Evolutionary conservation across 2,797 vertebrate genomes (phyloP), one percentile per base, ranked within the genome.

Genomic region (Babyrousa celebensis): DNA sequence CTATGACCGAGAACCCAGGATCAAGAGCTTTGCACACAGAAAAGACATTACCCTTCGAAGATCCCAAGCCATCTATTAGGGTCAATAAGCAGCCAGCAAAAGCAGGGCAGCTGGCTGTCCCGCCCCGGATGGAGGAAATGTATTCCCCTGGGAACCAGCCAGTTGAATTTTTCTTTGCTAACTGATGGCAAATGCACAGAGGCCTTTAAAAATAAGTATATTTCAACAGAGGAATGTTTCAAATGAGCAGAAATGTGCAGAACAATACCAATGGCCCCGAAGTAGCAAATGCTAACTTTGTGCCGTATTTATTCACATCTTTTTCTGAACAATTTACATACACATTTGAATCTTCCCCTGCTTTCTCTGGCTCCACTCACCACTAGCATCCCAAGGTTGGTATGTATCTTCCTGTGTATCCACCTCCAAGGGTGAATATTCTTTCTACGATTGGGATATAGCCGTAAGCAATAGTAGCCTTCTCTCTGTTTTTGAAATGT

Each of bases 11-110:
- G 89, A 95, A 93, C 79, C 63, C 74, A 70, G 96, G 97, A 97
- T 96, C 96, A 95, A 98, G 96, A 97, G 96, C 89, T 96, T 88
- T 97, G 94, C 85, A 91, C 93, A 93, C 91, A 95, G 95, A 97
- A 97, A 96, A 96, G 97, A 93, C 93, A 88, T 87, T 91, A 94
- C 94, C 96, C 91, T 96, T 71, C 91, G 83, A 89, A 90, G 75
- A 94, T 70, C 93, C 91, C 86, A 54, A 84, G 88, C 91, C 67
- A 21, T 93, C 95, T 89, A 93, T 56, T 68, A 95, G 96, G 89
- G 89, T 95, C 96, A 95, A 80, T 84, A 83, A 93, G 89, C 93
- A 96, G 95, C 96, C n/a, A 4, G 52, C 25, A 86, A 96, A 95
- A 88, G 85, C 85, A 36, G 75, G 91, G 86, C 95, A 95, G 96